These are phyloP conservation scores for Psittacula cyanocephala DNA, from an alignment of 2,113 vertebrate species.

Conservation along the genomic window DNA sequence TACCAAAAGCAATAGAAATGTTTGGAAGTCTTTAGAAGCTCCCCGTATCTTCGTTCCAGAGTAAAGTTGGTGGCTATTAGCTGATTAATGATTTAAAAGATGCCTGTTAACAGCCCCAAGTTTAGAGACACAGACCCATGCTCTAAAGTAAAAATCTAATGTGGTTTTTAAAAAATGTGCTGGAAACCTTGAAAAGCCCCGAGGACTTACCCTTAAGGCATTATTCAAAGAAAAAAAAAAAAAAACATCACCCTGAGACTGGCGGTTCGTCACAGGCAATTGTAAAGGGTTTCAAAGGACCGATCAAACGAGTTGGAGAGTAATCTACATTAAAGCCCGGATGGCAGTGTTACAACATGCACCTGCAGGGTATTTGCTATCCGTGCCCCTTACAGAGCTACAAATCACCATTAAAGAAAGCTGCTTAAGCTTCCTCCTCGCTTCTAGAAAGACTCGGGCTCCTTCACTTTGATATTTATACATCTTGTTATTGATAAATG, in stretches of 20 bases:
- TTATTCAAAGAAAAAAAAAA: slow-evolving; percentile 75
- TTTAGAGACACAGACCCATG: slow-evolving; percentile 25
- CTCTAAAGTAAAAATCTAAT: slow-evolving; percentile 68
- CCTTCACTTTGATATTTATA: slow-evolving; percentile 75
- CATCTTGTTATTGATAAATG: slow-evolving; percentile 69
- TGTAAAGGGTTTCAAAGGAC: slow-evolving; percentile 82
- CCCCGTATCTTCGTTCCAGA: neutral
- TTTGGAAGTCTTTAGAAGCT: neutral
- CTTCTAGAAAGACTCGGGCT: slow-evolving; percentile 68
- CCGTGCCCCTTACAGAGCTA: slow-evolving; percentile 73
- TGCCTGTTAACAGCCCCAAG: slow-evolving; percentile 49
- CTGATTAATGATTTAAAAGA: slow-evolving; percentile 51
- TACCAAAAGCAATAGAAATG: neutral
- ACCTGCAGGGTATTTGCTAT: slow-evolving; percentile 81
- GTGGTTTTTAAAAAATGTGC: neutral
- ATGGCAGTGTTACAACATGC: slow-evolving; percentile 76
- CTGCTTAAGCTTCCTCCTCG: slow-evolving; percentile 71
- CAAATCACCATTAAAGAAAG: slow-evolving; percentile 80
- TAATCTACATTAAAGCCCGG: slow-evolving; percentile 82
- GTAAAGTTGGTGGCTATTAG: slow-evolving; percentile 34
- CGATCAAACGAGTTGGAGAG: slow-evolving; percentile 81
- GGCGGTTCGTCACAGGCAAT: slow-evolving; percentile 85
- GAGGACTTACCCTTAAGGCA: slow-evolving; percentile 79
- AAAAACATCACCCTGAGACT: slow-evolving; percentile 46
- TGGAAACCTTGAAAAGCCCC: slow-evolving; percentile 76